Percentiles rank a stretch among this genome's conserved stretches.
phyloP scores from a whole-genome alignment of 2,888 invertebrate species.

The Sesia apiformis region DNA sequence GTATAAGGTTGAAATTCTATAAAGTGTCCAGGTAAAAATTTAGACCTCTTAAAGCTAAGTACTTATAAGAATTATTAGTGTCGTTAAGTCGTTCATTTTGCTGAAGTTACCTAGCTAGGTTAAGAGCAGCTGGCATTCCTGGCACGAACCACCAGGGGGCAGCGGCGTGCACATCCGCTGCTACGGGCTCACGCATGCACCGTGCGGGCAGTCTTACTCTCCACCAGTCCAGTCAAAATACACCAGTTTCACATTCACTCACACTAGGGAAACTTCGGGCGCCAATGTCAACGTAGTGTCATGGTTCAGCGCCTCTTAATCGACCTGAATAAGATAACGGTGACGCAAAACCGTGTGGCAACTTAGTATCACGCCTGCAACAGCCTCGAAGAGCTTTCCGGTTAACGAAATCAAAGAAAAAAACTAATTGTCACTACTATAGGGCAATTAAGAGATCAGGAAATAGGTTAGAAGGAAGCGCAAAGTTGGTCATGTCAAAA shows the following conservation, averaged over 20 bases:
- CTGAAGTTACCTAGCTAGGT: conserved; percentile 58
- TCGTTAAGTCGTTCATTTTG: too few relatives aligned
- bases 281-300: conserved; percentile 58
- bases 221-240: conserved; percentile 17
- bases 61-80: too few relatives aligned
- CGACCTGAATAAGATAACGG: conserved; percentile 53
- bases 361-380: conserved; percentile 33
- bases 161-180: conserved; percentile 72
- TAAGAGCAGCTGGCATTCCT: conserved; percentile 74
- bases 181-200: conserved; percentile 26
- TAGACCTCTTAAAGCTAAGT: too few relatives aligned
- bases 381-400: conserved; percentile 37
- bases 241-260: conserved; percentile 49
- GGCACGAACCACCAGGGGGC: conserved; percentile 60
- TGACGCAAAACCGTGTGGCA: conserved; percentile 49
- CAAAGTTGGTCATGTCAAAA: conserved; percentile 18
- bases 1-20: too few relatives aligned
- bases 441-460: conserved; percentile 33
- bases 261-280: conserved; percentile 32
- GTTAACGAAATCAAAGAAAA: conserved; percentile 32
- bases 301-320: conserved; percentile 52
- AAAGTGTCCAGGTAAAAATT: too few relatives aligned
- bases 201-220: conserved; percentile 26
- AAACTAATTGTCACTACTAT: conserved; percentile 29
- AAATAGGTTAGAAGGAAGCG: conserved; percentile 31